These are phyloP conservation scores for Oscheius sp. DNA, from an alignment of 2,888 invertebrate genomes.

Conservation along the genomic window DNA sequence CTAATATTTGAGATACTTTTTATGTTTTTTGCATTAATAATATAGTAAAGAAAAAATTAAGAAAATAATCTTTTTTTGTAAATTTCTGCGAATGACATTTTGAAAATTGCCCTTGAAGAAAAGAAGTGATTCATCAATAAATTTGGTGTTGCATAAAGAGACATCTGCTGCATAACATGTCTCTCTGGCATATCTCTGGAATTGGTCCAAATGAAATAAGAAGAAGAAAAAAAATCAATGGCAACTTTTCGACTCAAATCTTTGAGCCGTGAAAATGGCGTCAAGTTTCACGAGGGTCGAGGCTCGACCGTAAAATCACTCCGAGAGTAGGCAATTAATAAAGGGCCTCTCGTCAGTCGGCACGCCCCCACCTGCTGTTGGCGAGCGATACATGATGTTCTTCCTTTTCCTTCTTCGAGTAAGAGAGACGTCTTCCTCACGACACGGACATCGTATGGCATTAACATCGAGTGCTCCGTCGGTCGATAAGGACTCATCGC, in stretches of 20 bases:
- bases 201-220: neutral
- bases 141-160: too few relatives aligned
- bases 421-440: neutral
- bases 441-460: neutral
- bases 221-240: neutral
- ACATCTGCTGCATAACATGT: too few relatives aligned
- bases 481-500: constrained; percentile 32
- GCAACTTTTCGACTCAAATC: too few relatives aligned
- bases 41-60: too few relatives aligned
- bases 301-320: neutral
- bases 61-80: too few relatives aligned
- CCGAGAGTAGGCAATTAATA: constrained; percentile 9
- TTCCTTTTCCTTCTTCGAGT: neutral
- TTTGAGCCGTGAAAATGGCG: constrained; percentile 1
- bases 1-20: too few relatives aligned
- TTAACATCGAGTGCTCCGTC: constrained; percentile 18
- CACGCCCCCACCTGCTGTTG: constrained; percentile 9
- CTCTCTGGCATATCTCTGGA: too few relatives aligned
- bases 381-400: constrained; percentile 14
- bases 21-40: too few relatives aligned
- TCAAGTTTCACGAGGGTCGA: neutral
- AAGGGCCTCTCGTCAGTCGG: neutral
- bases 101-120: too few relatives aligned
- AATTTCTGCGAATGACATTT: too few relatives aligned
- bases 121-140: too few relatives aligned